Base-by-base conservation (phyloP, 1,140 invertebrate genomes). In the Amyelois transitella region DNA sequence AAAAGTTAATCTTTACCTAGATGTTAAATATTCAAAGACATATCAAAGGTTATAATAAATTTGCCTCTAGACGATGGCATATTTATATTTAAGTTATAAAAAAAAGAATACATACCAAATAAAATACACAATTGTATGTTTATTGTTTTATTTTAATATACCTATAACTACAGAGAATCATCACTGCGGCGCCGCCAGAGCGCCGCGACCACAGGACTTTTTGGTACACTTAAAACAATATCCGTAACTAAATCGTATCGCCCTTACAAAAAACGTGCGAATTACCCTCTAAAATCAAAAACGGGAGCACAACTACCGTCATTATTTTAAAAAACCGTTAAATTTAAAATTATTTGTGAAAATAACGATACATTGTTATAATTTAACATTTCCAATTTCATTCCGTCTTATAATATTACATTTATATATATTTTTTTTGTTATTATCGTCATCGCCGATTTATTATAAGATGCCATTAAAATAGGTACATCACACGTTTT, bases 161-260 rank as follows among this genome's bases (percentile, higher is more conserved):
- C n/a, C n/a, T n/a, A 83, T 83, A 83, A 83, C 80, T 86, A 86
- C 80, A 80, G 72, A 79, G 76, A 79, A 80, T 78, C 77, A 69
- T 71, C 70, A 72, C 72, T 68, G 72, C 69, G 64, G 54, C 49
- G 50, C 24, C 43, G 52, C 24, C 18, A 8, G n/a, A n/a, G 6
- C 25, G 45, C 18, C 52, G 52, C 44, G 17, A 25, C 47, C 19
- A 18, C 53, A 55, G 28, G 50, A 48, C 45, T 85, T 79, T 85
- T 83, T 83, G 81, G 80, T 83, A 80, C 74, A 77, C 73, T 82
- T 77, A 80, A 66, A 58, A 61, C 54, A 64, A 62, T 58, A 25
- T n/a, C n/a, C n/a, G 18, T 64, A 28, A 38, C 18, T 45, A 20
- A 48, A 48, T 20, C 10, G 20, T 19, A 19, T 21, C 18, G 45